Evolutionary conservation across 2,113 vertebrate species (phyloP).

Genomic region (Burhinus oedicnemus): DNA sequence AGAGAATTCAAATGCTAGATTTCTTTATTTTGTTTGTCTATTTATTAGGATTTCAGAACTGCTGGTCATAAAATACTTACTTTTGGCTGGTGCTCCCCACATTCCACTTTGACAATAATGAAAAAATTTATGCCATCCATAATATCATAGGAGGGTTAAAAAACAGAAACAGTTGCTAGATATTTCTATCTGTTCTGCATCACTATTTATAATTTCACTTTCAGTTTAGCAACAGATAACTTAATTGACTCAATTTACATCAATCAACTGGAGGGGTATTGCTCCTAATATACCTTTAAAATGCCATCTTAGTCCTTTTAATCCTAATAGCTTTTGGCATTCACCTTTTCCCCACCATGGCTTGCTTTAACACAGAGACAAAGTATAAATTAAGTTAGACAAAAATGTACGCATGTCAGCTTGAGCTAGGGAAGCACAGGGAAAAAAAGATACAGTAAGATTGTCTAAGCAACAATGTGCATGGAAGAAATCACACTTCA

Average conservation of each 20-base stretch:
- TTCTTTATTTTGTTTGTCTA: neutral
- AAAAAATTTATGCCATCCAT: neutral
- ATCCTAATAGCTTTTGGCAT: neutral
- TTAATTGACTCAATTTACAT: neutral
- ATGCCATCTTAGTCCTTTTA: neutral
- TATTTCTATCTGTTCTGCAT: neutral
- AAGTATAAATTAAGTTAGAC: neutral
- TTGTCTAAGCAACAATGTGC: neutral
- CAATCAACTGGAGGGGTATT: neutral
- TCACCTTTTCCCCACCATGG: neutral
- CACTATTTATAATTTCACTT: neutral
- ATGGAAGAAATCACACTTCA: neutral
- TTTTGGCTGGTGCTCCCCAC: neutral
- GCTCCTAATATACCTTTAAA: neutral
- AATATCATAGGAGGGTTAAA: neutral
- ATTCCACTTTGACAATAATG: neutral
- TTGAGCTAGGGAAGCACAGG: neutral
- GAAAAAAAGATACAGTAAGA: neutral
- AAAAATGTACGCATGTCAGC: neutral
- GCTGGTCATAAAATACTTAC: neutral
- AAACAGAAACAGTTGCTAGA: neutral
- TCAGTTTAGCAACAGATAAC: neutral
- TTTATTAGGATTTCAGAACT: neutral
- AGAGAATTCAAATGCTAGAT: neutral
- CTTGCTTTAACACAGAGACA: neutral